These are phyloP conservation scores for Drosophila putrida DNA, from an alignment of 2,888 invertebrate genomes.

Conservation along the genomic window DNA sequence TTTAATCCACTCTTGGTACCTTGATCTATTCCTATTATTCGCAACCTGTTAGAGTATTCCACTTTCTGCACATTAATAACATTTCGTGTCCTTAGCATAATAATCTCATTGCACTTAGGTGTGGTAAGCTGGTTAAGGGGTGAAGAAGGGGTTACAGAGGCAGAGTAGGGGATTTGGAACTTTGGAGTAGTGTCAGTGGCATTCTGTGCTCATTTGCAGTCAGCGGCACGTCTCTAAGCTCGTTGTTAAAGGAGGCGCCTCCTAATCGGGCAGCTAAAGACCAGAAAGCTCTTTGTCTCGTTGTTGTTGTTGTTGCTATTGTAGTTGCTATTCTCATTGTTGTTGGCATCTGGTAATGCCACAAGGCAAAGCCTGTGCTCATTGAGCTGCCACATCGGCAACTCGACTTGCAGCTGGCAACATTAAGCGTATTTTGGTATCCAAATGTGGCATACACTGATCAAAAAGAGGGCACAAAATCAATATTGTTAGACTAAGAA, in stretches of 20 bases:
- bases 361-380: slow-evolving; percentile 11
- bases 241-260: slow-evolving; percentile 11
- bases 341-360: slow-evolving; percentile 3
- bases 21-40: no score
- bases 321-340: not conserved
- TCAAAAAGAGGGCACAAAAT: no score
- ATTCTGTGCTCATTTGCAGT: slow-evolving; percentile 61
- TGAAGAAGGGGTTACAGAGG: not conserved
- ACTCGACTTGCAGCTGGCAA: slow-evolving; percentile 18
- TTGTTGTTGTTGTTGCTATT: not conserved
- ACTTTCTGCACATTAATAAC: not conserved
- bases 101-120: not conserved
- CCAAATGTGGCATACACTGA: slow-evolving; percentile 8
- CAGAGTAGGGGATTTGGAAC: not conserved
- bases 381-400: not conserved
- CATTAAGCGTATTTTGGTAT: slow-evolving; percentile 5
- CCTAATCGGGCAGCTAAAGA: slow-evolving; percentile 31
- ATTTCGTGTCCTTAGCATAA: not conserved
- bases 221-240: slow-evolving; percentile 51
- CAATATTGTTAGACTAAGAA: no score
- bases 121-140: not conserved
- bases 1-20: no score
- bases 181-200: slow-evolving; percentile 45
- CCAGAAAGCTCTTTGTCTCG: slow-evolving; percentile 27
- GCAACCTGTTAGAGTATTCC: not conserved